Evolutionary conservation across 2,888 invertebrate species (phyloP).

Genomic region (Caenorhabditis sp.): DNA sequence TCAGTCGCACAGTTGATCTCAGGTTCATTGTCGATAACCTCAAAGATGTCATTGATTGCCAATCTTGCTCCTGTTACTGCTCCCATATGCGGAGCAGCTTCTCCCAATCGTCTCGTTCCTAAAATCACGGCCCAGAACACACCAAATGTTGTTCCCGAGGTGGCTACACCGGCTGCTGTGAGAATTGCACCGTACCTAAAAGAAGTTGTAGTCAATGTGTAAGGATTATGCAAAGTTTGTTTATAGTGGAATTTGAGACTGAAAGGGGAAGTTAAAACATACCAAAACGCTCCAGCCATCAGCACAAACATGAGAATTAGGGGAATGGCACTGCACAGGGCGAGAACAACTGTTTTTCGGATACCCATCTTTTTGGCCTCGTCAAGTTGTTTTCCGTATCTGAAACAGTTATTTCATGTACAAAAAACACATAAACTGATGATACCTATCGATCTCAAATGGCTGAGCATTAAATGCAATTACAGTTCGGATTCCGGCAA

Average conservation of each 20-base stretch:
- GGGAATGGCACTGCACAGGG: constrained; percentile 66
- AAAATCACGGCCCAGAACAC: constrained; percentile 80
- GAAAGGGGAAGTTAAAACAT: not conserved
- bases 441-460: constrained; percentile 72
- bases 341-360: constrained; percentile 80
- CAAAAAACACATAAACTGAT: no score
- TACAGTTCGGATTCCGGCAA: constrained; percentile 81
- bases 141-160: constrained; percentile 76
- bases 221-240: constrained; percentile 28
- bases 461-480: constrained; percentile 80
- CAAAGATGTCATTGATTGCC: constrained; percentile 87
- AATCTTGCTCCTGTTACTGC: constrained; percentile 90
- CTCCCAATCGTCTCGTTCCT: constrained; percentile 86
- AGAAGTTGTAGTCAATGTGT: constrained; percentile 8
- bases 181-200: constrained; percentile 73
- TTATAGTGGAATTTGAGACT: no score
- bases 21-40: constrained; percentile 84
- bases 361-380: constrained; percentile 82
- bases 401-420: constrained; percentile 31
- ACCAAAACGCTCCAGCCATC: constrained; percentile 82
- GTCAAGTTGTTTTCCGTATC: constrained; percentile 73
- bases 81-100: constrained; percentile 90
- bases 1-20: constrained; percentile 84
- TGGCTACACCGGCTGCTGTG: constrained; percentile 66
- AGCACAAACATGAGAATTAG: constrained; percentile 83